These are phyloP conservation scores for Indicator indicator DNA, from an alignment of 2,113 vertebrate species.

Conservation along the genomic window DNA sequence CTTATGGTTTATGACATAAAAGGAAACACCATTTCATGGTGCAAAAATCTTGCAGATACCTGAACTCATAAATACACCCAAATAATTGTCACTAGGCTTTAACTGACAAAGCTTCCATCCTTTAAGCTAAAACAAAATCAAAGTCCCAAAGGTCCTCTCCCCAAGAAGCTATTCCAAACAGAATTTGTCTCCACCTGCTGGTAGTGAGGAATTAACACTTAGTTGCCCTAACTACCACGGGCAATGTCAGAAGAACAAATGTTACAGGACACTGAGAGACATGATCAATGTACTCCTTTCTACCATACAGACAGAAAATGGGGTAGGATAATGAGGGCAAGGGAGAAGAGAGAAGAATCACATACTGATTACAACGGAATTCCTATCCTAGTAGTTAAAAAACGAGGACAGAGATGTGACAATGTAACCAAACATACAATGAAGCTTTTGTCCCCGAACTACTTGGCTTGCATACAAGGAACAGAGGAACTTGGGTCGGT, in stretches of 20 bases:
- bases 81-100: background rate
- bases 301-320: background rate
- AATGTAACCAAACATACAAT: constrained; percentile 59
- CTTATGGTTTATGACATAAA: background rate
- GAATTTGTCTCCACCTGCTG: constrained; percentile 56
- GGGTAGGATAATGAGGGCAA: constrained; percentile 21
- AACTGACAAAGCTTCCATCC: background rate
- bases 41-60: background rate
- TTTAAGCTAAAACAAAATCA: background rate
- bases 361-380: constrained; percentile 58
- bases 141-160: background rate
- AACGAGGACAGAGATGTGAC: constrained; percentile 49
- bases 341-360: constrained; percentile 24
- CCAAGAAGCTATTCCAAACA: background rate
- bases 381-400: constrained; percentile 50
- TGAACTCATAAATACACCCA: background rate
- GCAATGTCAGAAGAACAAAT: background rate
- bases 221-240: background rate
- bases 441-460: constrained; percentile 52
- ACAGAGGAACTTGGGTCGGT: constrained; percentile 36
- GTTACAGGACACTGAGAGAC: background rate
- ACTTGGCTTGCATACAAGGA: constrained; percentile 48
- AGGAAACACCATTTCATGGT: background rate
- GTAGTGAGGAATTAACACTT: background rate
- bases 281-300: background rate